phyloP scores from a whole-genome alignment of 2,797 vertebrate genomes.

The Adrianichthys oophorus region DNA sequence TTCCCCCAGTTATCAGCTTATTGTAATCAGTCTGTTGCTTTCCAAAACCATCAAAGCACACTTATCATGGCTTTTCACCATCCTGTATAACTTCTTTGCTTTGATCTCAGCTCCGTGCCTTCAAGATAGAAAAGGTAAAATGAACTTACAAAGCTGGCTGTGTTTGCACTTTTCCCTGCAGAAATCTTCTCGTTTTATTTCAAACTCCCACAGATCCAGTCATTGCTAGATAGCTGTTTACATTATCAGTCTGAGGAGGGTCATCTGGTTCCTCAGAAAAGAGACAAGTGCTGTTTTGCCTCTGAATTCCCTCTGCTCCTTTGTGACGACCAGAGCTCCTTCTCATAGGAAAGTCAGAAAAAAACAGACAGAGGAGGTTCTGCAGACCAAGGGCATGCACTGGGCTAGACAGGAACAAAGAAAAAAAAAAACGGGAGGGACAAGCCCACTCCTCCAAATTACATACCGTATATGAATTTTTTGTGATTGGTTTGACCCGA shows the following conservation, averaged over 20 bases:
- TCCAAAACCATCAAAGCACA: conserved; percentile 19
- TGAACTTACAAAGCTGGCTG: conserved; percentile 41
- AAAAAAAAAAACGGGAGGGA: conserved; percentile 40
- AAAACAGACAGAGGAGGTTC: conserved; percentile 56
- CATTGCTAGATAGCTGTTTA: conserved; percentile 65
- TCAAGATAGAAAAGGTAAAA: conserved; percentile 11
- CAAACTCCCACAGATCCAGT: conserved; percentile 64
- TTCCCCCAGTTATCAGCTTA: conserved; percentile 14
- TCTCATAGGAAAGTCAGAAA: conserved; percentile 59
- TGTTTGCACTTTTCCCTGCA: conserved; percentile 38
- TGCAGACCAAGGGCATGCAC: conserved; percentile 45
- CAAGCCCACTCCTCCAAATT: conserved; percentile 23
- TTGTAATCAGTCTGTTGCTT: conserved; percentile 13
- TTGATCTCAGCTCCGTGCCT: conserved; percentile 17
- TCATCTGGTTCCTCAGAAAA: conserved; percentile 67
- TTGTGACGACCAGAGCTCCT: conserved; percentile 65
- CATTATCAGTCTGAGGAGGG: conserved; percentile 71
- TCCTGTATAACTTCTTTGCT: conserved; percentile 17
- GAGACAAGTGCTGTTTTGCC: conserved; percentile 59
- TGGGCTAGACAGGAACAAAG: conserved; percentile 32
- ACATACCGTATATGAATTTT: conserved; percentile 4
- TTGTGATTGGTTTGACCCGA: too few relatives aligned
- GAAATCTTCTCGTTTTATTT: conserved; percentile 53
- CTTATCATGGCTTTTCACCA: conserved; percentile 8
- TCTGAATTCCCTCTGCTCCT: conserved; percentile 63